Base-by-base conservation (phyloP, 1,140 invertebrate genomes). In the Pseudobourletiella spinata region DNA sequence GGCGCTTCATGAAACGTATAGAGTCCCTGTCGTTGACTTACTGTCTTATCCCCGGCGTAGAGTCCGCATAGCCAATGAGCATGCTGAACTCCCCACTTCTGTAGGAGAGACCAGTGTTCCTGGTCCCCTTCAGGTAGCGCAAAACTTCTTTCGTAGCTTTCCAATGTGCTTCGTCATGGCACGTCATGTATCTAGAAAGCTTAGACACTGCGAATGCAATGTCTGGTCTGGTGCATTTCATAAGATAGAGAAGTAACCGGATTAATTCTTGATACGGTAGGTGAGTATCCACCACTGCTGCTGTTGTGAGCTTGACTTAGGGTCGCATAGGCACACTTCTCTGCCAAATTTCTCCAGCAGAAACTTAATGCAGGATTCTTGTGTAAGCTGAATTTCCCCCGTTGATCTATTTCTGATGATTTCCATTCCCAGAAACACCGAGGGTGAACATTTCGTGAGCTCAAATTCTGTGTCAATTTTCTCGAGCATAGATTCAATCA, bases 151-250 rank as follows among this genome's bases (percentile, higher is more conserved):
- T n/a, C n/a, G n/a, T n/a, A n/a, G n/a, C n/a, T n/a, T n/a, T n/a
- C n/a, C n/a, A n/a, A n/a, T n/a, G n/a, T n/a, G n/a, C n/a, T n/a
- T n/a, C n/a, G n/a, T n/a, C n/a, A n/a, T n/a, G n/a, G n/a, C n/a
- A n/a, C n/a, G n/a, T n/a, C n/a, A n/a, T n/a, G n/a, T n/a, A n/a
- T n/a, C n/a, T n/a, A n/a, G 59, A 50, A 1, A 68, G 25, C 25
- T 70, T 72, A 63, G 70, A 74, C 0, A 79, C 75, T 24, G 75
- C 69, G 70, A 67, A 78, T 1, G 74, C 30, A 22, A 68, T 59
- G 35, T 68, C 66, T 14, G 66, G 63, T 26, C 66, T 39, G 0
- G 63, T 68, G 35, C 63, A 56, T 18, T 60, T 35, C 8, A 42
- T 22, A 8, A 68, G 8, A 29, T 46, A 65, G 14, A 68, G 44